phyloP scores from a whole-genome alignment of 1,140 invertebrate genomes.

The Eumaeus atala region DNA sequence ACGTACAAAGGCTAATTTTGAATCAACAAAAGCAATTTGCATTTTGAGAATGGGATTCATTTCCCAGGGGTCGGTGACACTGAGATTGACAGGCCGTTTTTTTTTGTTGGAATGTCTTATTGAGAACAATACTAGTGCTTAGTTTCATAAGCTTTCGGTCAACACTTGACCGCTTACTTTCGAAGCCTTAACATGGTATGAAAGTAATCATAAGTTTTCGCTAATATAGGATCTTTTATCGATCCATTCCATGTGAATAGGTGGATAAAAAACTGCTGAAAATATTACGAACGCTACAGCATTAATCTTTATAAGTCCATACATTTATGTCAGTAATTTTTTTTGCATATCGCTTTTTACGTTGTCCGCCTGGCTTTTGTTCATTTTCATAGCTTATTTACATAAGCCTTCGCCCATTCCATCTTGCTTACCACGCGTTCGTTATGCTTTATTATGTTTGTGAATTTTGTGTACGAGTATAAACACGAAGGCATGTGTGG shows the following conservation, averaged over 20 bases:
- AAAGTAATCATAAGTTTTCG: too few species aligned
- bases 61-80: conserved; percentile 20
- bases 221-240: too few species aligned
- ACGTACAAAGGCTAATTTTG: conserved; percentile 22
- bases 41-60: conserved; percentile 35
- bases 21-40: conserved; percentile 28
- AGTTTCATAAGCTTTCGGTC: conserved; percentile 10
- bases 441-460: not conserved
- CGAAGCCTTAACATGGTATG: too few species aligned
- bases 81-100: conserved; percentile 33
- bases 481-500: too few species aligned
- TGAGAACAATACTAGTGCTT: conserved; percentile 26
- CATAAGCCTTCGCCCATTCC: not conserved
- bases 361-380: not conserved
- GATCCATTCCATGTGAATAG: too few species aligned
- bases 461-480: too few species aligned
- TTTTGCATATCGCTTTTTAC: not conserved
- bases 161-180: too few species aligned
- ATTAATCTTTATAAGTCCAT: not conserved
- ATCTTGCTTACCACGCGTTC: not conserved
- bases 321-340: not conserved
- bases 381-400: conserved; percentile 2
- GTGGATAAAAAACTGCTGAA: too few species aligned
- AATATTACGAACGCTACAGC: not conserved
- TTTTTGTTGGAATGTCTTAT: conserved; percentile 23